Evolutionary conservation across 2,888 invertebrate species (phyloP).

Genomic region (Coenonympha arcania): DNA sequence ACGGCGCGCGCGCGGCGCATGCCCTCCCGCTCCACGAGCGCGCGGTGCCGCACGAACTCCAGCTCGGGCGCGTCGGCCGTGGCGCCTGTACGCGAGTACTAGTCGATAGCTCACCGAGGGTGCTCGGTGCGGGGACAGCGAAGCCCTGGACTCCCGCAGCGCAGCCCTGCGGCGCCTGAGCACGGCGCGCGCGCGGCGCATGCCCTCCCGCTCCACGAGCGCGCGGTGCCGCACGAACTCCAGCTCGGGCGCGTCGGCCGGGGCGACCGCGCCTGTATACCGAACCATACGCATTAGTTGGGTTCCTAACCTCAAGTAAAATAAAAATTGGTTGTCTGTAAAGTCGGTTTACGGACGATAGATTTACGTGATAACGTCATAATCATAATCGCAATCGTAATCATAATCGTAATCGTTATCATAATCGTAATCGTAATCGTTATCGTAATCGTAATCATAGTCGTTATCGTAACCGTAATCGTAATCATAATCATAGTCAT

Average conservation of each 20-base stretch:
- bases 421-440: too few species aligned
- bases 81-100: constrained; percentile 5
- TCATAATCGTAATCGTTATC: too few species aligned
- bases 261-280: constrained; percentile 40
- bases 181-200: constrained; percentile 86
- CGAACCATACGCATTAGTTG: too few species aligned
- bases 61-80: constrained; percentile 75
- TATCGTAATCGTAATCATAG: too few species aligned
- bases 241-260: constrained; percentile 75
- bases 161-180: constrained; percentile 79
- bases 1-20: constrained; percentile 87
- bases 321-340: too few species aligned
- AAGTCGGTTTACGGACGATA: too few species aligned
- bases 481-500: too few species aligned
- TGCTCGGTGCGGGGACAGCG: constrained; percentile 54
- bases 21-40: constrained; percentile 85
- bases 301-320: too few species aligned
- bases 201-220: constrained; percentile 85
- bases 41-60: constrained; percentile 88
- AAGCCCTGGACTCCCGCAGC: constrained; percentile 77
- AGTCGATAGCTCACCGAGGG: constrained; percentile 42
- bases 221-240: constrained; percentile 89
- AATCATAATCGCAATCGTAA: too few species aligned
- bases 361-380: too few species aligned
- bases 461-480: too few species aligned